These are phyloP conservation scores for Pachypeltis micranthus DNA, from an alignment of 1,140 invertebrate genomes.

Conservation along the genomic window DNA sequence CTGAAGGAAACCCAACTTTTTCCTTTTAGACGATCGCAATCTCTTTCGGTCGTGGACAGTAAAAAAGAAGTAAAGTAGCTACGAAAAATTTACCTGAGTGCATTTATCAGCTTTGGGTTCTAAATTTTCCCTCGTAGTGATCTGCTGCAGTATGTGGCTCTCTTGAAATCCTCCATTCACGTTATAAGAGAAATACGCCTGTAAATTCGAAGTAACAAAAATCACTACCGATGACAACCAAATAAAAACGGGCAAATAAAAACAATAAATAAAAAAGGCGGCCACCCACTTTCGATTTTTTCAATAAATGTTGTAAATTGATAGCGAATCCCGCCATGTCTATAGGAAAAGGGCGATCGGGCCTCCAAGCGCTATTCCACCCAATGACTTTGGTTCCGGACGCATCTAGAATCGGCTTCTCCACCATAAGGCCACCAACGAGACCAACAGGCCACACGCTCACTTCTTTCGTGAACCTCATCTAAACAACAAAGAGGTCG, in stretches of 20 bases:
- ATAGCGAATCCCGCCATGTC: conserved; percentile 99
- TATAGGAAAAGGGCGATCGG: conserved; percentile 81
- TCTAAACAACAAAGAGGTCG: conserved; percentile 37
- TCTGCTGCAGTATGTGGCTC: conserved; percentile 71
- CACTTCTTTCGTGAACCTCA: conserved; percentile 61
- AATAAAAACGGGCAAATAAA: background rate
- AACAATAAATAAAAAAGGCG: background rate
- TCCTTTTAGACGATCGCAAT: background rate
- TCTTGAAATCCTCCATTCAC: conserved; percentile 84
- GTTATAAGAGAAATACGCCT: conserved; percentile 67
- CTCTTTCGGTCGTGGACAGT: background rate
- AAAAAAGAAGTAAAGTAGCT: background rate
- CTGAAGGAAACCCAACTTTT: background rate
- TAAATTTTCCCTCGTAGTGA: conserved; percentile 62
- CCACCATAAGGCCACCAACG: conserved; percentile 78
- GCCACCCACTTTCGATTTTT: conserved; percentile 45
- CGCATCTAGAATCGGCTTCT: conserved; percentile 58
- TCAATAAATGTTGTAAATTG: conserved; percentile 65
- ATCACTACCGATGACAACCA: background rate
- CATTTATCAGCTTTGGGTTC: conserved; percentile 83
- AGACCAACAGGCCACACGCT: conserved; percentile 96
- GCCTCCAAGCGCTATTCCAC: conserved; percentile 75
- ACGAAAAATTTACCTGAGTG: conserved; percentile 51
- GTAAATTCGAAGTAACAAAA: background rate
- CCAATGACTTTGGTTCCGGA: conserved; percentile 60